Conservation (phyloP, 1,140 invertebrate species). For the Schlechtendalia chinensis region DNA sequence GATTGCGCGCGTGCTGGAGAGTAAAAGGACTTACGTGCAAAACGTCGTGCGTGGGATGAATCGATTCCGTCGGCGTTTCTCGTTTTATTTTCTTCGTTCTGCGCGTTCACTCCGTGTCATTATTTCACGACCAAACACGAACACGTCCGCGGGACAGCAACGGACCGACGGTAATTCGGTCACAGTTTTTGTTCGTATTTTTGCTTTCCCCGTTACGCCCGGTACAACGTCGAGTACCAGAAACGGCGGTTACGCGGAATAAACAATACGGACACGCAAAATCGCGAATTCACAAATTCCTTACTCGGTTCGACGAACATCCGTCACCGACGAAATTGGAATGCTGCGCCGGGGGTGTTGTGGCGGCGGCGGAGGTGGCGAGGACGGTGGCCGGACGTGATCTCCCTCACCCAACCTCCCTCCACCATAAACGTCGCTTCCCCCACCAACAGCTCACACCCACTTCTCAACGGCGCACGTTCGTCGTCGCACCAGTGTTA, state of each 20-base stretch:
- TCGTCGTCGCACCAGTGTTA: constrained; percentile 4
- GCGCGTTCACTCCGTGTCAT: neutral
- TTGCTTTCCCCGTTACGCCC: no score
- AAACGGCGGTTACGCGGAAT: no score
- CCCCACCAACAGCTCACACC: no score
- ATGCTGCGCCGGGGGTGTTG: neutral
- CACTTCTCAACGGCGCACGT: no score
- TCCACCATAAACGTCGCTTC: no score
- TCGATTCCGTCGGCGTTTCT: neutral
- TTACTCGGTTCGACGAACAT: constrained; percentile 33
- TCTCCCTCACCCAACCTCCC: no score
- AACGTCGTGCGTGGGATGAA: neutral
- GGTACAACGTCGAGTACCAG: no score
- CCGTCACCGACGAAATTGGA: constrained; percentile 32
- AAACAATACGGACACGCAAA: neutral
- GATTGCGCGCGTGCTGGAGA: neutral
- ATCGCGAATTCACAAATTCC: no score
- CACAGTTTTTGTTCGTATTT: no score
- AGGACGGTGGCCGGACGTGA: neutral
- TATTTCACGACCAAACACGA: neutral
- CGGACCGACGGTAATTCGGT: no score
- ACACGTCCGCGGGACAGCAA: no score
- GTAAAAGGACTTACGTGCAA: neutral
- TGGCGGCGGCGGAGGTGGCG: neutral
- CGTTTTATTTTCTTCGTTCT: neutral